These are phyloP conservation scores for Schizotus pectinicornis DNA, from an alignment of 2,888 invertebrate species.

Conservation along the genomic window DNA sequence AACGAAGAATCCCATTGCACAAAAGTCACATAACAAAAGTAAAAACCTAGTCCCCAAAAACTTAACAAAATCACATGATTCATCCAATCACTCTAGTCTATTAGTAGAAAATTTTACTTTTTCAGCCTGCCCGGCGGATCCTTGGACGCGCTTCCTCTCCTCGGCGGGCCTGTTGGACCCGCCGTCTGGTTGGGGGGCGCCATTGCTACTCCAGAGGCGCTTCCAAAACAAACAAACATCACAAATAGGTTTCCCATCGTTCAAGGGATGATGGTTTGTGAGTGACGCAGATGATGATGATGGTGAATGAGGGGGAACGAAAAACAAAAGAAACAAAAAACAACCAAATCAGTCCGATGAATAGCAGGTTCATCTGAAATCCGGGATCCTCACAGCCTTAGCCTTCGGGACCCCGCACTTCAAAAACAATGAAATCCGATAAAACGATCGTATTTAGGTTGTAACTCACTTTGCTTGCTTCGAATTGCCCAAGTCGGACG, in stretches of 20 bases:
- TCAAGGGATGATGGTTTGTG: conserved; percentile 8
- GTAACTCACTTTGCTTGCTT: conserved; percentile 61
- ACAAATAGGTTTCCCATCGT: conserved; percentile 54
- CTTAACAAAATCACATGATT: conserved; percentile 43
- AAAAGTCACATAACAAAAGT: conserved; percentile 25
- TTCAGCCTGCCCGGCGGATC: conserved; percentile 53
- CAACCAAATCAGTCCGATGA: conserved; percentile 15
- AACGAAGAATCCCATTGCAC: conserved; percentile 29
- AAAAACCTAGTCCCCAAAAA: conserved; percentile 31
- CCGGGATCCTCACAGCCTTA: background rate
- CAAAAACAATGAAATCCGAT: background rate
- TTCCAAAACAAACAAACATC: conserved; percentile 60
- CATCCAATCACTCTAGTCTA: conserved; percentile 21
- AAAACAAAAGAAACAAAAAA: conserved; percentile 32
- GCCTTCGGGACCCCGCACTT: background rate
- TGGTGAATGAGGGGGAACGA: conserved; percentile 29
- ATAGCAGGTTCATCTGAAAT: background rate
- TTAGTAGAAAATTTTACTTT: conserved; percentile 44
- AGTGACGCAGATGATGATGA: conserved; percentile 3
- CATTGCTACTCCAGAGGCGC: conserved; percentile 60
- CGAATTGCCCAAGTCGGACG: conserved; percentile 59
- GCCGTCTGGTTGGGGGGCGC: conserved; percentile 67
- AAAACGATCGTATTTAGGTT: background rate
- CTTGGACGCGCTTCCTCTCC: conserved; percentile 62
- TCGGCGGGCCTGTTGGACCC: conserved; percentile 62